A percentile compares a stretch with the other conserved stretches of the same genome.
These are phyloP conservation scores for Plectrocnemia conspersa DNA, from an alignment of 1,140 invertebrate species.

Conservation along the genomic window DNA sequence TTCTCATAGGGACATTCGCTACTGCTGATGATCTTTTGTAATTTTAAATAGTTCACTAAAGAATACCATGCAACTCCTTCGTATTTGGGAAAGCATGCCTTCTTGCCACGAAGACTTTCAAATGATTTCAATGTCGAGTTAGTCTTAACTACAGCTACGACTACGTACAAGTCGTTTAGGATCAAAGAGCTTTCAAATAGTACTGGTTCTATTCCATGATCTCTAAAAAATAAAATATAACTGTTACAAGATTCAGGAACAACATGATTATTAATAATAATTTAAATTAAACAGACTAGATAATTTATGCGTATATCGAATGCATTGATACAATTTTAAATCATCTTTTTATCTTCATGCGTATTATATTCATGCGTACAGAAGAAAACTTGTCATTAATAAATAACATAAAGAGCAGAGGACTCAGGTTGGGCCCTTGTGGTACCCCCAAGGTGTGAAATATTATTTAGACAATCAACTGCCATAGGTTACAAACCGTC, in stretches of 20 bases:
- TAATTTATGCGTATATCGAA: too few relatives aligned
- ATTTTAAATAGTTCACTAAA: conserved; percentile 55
- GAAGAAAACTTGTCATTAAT: too few relatives aligned
- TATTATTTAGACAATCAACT: too few relatives aligned
- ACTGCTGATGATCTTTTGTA: conserved; percentile 43
- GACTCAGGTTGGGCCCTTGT: too few relatives aligned
- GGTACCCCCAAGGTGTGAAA: too few relatives aligned
- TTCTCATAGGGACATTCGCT: conserved; percentile 44
- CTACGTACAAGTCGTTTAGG: conserved; percentile 56
- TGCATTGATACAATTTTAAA: too few relatives aligned
- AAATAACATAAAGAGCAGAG: too few relatives aligned
- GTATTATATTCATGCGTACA: too few relatives aligned
- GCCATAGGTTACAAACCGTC: too few relatives aligned
- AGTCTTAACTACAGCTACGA: conserved; percentile 67
- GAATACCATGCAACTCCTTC: conserved; percentile 62
- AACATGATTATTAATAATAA: too few relatives aligned
- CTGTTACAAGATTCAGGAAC: too few relatives aligned
- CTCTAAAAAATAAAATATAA: conserved; percentile 47
- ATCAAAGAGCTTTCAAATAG: conserved; percentile 61
- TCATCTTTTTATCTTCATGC: too few relatives aligned
- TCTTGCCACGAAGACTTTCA: conserved; percentile 59
- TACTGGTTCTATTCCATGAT: conserved; percentile 58
- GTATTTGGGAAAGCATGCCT: conserved; percentile 65
- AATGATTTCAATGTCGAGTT: conserved; percentile 55
- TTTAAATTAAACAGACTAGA: neutral